phyloP scores from a whole-genome alignment of 2,113 vertebrate species.

The Xyrauchen texanus region DNA sequence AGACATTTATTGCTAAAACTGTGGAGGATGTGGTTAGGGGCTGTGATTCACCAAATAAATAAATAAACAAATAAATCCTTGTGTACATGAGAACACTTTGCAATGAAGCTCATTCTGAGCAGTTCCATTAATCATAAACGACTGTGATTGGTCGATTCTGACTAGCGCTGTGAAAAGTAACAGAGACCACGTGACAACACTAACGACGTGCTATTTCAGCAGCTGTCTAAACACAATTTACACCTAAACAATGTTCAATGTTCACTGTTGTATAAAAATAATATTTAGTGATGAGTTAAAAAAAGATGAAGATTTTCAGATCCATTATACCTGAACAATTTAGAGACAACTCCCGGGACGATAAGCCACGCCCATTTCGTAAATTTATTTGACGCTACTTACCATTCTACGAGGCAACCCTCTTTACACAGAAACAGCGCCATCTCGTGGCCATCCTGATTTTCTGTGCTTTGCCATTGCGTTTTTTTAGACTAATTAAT shows the following conservation, averaged over 20 bases:
- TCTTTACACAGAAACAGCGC: neutral
- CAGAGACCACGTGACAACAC: neutral
- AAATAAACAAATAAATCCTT: too few relatives aligned
- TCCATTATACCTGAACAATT: neutral
- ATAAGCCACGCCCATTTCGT: too few relatives aligned
- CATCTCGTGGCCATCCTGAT: neutral
- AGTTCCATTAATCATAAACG: neutral
- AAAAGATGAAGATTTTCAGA: neutral
- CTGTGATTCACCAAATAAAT: too few relatives aligned
- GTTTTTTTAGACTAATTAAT: too few relatives aligned
- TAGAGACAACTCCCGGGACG: neutral
- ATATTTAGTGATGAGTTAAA: neutral
- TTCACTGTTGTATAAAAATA: neutral
- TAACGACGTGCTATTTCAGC: accelerated
- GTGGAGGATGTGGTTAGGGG: too few relatives aligned
- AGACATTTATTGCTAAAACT: too few relatives aligned
- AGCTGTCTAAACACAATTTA: neutral
- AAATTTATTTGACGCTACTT: neutral
- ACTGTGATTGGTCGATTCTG: neutral
- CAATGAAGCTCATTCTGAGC: too few relatives aligned
- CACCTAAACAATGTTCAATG: neutral
- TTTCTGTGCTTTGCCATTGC: neutral
- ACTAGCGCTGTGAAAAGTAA: neutral
- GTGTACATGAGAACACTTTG: too few relatives aligned
- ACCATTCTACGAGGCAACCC: too few relatives aligned